Base-by-base conservation (phyloP, 2,113 vertebrate genomes). In the Leptosomus discolor region DNA sequence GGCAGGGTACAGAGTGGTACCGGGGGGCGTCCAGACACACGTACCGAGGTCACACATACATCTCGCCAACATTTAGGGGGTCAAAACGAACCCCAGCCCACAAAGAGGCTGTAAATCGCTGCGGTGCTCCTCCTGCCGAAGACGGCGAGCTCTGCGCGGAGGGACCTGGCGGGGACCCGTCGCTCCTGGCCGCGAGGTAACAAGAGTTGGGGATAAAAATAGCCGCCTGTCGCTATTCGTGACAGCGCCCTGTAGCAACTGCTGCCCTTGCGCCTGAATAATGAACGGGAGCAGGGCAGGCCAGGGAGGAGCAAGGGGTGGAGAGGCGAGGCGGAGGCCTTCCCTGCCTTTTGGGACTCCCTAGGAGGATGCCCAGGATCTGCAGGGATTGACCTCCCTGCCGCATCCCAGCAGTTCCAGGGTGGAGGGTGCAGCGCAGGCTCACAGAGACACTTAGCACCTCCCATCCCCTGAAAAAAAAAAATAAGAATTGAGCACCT, bases 151-250 rank as follows among this genome's bases (percentile, higher is more conserved):
- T 64, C 29, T 37, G 48, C 1, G 56, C 10, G 69, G 24, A 27
- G 7, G n/a, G 45, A 75, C 50, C 71, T 61, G 91, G 71, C 71
- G 23, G 61, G 21, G 60, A 70, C 56, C 32, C 39, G 5, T 64
- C 4, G 2, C 81, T 92, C 45, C 81, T 30, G 71, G 70, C 65
- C 2, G 5, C 36, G 50, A 82, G 88, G 95, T 95, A 96, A 96
- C 36, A 32, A 71, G 87, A 96, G 90, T 80, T 9, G 64, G 74
- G 73, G 91, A 89, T 97, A 97, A 97, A 97, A 97, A 97, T 96
- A 97, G 79, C 67, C 1, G 4, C 64, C 82, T 1, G 27, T 86
- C 92, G 91, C 91, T 91, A 94, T 92, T 92, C 88, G 34, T 17
- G 54, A 57, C 45, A 37, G 68, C 6, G 20, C 73, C 89, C 64